Conservation (phyloP, 1,140 invertebrate species). For the Aricia agestis region DNA sequence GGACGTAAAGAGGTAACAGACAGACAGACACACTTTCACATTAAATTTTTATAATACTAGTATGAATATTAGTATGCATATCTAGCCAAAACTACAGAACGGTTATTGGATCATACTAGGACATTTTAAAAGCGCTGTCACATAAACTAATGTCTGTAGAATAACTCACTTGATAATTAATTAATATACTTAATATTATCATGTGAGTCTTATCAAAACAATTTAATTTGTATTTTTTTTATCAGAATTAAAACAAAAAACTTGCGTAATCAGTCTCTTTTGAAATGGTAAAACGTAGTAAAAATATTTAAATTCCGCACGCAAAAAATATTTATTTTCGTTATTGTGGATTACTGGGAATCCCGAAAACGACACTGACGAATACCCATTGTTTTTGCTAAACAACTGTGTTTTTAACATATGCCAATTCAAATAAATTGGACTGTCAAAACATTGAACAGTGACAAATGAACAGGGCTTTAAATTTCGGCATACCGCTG, state of each 20-base stretch:
- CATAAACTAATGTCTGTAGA: too few species aligned
- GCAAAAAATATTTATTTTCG: not conserved
- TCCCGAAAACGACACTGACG: conserved; percentile 21
- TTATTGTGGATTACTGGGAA: conserved; percentile 15
- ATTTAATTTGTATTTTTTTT: too few species aligned
- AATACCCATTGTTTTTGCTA: conserved; percentile 23
- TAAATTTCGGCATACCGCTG: conserved; percentile 10
- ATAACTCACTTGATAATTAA: too few species aligned
- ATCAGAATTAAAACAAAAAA: not conserved
- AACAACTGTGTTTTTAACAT: conserved; percentile 23
- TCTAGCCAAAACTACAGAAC: too few species aligned
- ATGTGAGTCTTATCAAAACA: too few species aligned
- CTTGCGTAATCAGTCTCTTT: not conserved
- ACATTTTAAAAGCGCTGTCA: too few species aligned
- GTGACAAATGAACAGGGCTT: conserved; percentile 19
- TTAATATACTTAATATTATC: too few species aligned
- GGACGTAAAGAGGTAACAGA: too few species aligned
- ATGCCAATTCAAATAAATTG: conserved; percentile 29
- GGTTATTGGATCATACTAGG: too few species aligned
- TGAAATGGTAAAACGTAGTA: not conserved
- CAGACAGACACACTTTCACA: too few species aligned
- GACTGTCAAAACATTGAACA: conserved; percentile 27
- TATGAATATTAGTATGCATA: too few species aligned
- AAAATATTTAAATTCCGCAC: not conserved
- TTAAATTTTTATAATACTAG: too few species aligned